Evolutionary conservation across 2,888 invertebrate genomes (phyloP).

Genomic region (Synanthedon tipuliformis): DNA sequence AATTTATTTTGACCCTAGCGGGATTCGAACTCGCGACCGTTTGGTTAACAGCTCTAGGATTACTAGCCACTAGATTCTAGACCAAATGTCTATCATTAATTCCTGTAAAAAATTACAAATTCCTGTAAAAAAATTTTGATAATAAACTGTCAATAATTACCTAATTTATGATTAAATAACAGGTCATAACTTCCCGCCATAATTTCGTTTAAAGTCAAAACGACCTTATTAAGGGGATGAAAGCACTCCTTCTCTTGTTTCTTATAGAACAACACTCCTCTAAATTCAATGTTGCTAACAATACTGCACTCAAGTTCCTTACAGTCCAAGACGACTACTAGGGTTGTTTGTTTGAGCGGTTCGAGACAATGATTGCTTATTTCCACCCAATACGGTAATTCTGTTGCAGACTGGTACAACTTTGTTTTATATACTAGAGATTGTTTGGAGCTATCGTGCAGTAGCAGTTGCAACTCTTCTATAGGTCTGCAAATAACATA

Average conservation of each 20-base stretch:
- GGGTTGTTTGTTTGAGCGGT: constrained; percentile 15
- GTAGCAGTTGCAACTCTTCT: constrained; percentile 30
- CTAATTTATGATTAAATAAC: constrained; percentile 9
- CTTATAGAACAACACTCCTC: constrained; percentile 31
- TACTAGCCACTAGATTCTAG: too few relatives aligned
- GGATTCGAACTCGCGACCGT: too few relatives aligned
- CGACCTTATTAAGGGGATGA: constrained; percentile 34
- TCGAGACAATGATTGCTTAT: constrained; percentile 13
- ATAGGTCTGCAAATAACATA: constrained; percentile 29
- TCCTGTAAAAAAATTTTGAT: too few relatives aligned
- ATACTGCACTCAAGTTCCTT: constrained; percentile 29
- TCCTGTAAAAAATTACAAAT: too few relatives aligned
- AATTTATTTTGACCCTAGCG: too few relatives aligned
- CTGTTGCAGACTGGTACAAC: constrained; percentile 21
- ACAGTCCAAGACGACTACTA: constrained; percentile 28
- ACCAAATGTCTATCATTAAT: too few relatives aligned
- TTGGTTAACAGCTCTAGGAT: too few relatives aligned
- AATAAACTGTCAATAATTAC: too few relatives aligned
- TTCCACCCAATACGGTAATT: constrained; percentile 34
- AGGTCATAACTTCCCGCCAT: constrained; percentile 40
- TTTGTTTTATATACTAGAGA: constrained; percentile 39
- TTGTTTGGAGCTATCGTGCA: constrained; percentile 21
- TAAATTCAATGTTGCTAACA: constrained; percentile 29
- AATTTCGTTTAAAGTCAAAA: constrained; percentile 27
- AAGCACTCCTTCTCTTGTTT: constrained; percentile 21